These are phyloP conservation scores for Pogonognathellus flavescens DNA, from an alignment of 1,140 invertebrate species.

Conservation along the genomic window DNA sequence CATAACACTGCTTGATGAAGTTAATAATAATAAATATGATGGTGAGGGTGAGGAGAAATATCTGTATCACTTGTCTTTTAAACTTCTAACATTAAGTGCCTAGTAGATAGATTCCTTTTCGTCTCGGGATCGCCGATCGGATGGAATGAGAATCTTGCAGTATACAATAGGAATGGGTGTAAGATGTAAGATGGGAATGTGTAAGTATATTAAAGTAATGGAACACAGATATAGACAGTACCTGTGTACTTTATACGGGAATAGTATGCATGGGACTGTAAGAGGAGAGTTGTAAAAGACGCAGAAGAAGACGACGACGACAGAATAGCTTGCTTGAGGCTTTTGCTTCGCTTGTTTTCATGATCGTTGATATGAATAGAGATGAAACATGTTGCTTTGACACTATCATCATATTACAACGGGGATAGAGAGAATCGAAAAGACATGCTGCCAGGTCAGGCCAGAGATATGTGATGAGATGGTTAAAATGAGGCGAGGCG, in stretches of 20 bases:
- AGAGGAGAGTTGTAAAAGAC: background rate
- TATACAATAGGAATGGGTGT: background rate
- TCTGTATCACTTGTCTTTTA: too few relatives aligned
- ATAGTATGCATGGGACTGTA: background rate
- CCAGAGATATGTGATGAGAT: slow-evolving; percentile 39
- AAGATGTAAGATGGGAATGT: background rate
- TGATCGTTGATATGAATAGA: slow-evolving; percentile 6
- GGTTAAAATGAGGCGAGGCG: slow-evolving; percentile 49
- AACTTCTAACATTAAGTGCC: too few relatives aligned
- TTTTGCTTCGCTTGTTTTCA: slow-evolving; percentile 27
- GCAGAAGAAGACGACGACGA: background rate
- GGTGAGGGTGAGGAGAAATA: too few relatives aligned
- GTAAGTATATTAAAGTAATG: slow-evolving; percentile 2
- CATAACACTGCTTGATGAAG: too few relatives aligned
- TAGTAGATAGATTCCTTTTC: too few relatives aligned
- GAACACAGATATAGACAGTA: slow-evolving; percentile 13
- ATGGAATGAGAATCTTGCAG: too few relatives aligned
- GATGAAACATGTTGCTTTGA: slow-evolving; percentile 44
- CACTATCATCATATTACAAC: slow-evolving; percentile 6
- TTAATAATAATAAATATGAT: too few relatives aligned
- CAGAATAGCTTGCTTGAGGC: background rate
- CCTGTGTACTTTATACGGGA: too few relatives aligned
- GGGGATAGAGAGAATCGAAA: slow-evolving; percentile 26
- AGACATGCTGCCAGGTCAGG: slow-evolving; percentile 37
- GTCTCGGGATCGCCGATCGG: too few relatives aligned